phyloP scores from a whole-genome alignment of 2,797 vertebrate genomes.

The Acipenser oxyrinchus region DNA sequence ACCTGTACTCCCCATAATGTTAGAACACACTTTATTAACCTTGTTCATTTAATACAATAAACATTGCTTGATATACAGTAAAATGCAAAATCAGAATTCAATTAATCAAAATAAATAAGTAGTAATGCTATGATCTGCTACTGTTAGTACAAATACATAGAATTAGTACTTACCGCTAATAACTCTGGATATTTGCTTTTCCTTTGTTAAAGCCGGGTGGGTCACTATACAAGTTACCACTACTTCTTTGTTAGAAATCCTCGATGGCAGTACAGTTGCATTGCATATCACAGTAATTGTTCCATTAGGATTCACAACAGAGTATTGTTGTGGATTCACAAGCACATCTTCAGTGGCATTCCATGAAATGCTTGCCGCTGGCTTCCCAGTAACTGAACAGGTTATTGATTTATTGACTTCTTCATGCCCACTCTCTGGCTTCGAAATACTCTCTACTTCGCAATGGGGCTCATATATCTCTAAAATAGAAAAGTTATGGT shows the following conservation, averaged over 20 bases:
- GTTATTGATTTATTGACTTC: neutral
- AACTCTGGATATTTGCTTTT: accelerated
- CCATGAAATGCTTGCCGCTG: slow-evolving; percentile 10
- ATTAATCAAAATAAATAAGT: too few species aligned
- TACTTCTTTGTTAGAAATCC: neutral
- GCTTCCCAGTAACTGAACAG: slow-evolving; percentile 15
- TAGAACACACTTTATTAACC: too few species aligned
- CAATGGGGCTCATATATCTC: slow-evolving; percentile 9
- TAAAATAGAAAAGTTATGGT: neutral
- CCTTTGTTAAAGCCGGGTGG: slow-evolving; percentile 10
- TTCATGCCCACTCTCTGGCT: neutral
- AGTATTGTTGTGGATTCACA: slow-evolving; percentile 9
- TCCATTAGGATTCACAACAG: slow-evolving; percentile 17
- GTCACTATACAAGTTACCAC: slow-evolving; percentile 20
- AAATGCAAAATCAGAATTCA: too few species aligned
- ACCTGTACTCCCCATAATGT: too few species aligned
- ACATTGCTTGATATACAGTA: too few species aligned
- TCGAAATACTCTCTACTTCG: neutral
- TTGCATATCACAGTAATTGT: slow-evolving; percentile 6
- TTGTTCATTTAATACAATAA: too few species aligned
- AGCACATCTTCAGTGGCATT: neutral
- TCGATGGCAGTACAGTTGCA: neutral
- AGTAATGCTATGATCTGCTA: too few species aligned
- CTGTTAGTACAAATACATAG: too few species aligned
- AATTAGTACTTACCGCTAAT: neutral